These are phyloP conservation scores for Zingel zingel DNA, from an alignment of 2,113 vertebrate species.

Conservation along the genomic window DNA sequence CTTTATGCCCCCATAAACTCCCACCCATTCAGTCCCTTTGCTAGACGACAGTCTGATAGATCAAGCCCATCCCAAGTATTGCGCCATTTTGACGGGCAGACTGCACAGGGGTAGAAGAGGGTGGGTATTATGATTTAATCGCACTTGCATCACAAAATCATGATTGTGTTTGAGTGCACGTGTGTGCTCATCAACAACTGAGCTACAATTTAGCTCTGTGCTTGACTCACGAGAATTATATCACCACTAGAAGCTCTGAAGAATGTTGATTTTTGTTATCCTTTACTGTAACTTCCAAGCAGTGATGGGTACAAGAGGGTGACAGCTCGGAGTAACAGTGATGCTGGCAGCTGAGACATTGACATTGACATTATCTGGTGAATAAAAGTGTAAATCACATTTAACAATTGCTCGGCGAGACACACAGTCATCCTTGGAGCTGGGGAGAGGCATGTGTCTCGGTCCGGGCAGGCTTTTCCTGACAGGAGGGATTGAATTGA, in stretches of 20 bases:
- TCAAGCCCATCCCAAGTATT: no score
- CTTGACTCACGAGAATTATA: slow-evolving; percentile 2
- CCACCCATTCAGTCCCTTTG: no score
- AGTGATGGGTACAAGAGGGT: background rate
- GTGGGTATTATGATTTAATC: slow-evolving; percentile 24
- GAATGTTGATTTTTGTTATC: slow-evolving; percentile 2
- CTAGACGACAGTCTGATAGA: no score
- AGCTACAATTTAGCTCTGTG: background rate
- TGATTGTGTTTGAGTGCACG: slow-evolving; percentile 1
- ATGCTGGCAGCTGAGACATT: background rate
- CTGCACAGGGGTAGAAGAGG: no score
- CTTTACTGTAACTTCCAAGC: background rate
- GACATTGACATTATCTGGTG: slow-evolving; percentile 5
- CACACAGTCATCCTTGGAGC: background rate
- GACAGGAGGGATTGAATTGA: background rate
- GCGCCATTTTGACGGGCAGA: no score
- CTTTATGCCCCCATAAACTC: no score
- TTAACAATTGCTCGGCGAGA: background rate
- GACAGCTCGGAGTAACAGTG: slow-evolving; percentile 7
- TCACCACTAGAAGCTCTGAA: slow-evolving; percentile 1
- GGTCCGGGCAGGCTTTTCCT: background rate
- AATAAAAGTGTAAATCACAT: slow-evolving; percentile 8
- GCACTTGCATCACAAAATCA: slow-evolving; percentile 36
- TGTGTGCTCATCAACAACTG: background rate
- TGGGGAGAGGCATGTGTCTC: background rate